These are phyloP conservation scores for Manis javanica DNA, from an alignment of 2,797 vertebrate genomes.

Conservation along the genomic window DNA sequence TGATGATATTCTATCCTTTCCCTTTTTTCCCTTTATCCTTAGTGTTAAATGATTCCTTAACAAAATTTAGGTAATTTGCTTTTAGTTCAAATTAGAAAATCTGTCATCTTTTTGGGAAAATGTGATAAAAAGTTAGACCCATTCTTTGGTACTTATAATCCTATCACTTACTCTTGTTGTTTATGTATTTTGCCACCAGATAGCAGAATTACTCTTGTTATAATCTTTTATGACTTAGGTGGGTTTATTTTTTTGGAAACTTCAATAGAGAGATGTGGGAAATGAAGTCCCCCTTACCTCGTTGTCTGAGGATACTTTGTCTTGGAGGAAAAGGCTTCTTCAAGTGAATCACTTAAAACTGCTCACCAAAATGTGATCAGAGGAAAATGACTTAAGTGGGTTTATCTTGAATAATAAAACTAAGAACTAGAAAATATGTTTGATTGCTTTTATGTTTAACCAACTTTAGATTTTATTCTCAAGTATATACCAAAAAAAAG, in stretches of 20 bases:
- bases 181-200: slow-evolving; percentile 79
- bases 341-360: slow-evolving; percentile 4
- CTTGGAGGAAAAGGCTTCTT: not conserved
- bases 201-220: slow-evolving; percentile 81
- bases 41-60: not conserved
- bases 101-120: not conserved
- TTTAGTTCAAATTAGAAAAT: slow-evolving; percentile 41
- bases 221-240: slow-evolving; percentile 48
- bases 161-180: slow-evolving; percentile 54
- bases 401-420: slow-evolving; percentile 49
- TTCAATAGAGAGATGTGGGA: not conserved
- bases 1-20: not conserved
- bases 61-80: not conserved
- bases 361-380: not conserved
- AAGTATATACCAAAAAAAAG: not conserved
- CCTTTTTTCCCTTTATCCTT: not conserved
- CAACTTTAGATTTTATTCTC: slow-evolving; percentile 59
- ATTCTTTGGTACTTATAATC: not conserved
- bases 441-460: not conserved
- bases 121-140: not conserved
- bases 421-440: not conserved
- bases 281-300: not conserved
- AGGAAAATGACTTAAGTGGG: not conserved
- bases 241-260: slow-evolving; percentile 51
- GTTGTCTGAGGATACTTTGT: slow-evolving; percentile 1